Base-by-base conservation (phyloP, 2,888 invertebrate species). In the Thymelicus lineola region DNA sequence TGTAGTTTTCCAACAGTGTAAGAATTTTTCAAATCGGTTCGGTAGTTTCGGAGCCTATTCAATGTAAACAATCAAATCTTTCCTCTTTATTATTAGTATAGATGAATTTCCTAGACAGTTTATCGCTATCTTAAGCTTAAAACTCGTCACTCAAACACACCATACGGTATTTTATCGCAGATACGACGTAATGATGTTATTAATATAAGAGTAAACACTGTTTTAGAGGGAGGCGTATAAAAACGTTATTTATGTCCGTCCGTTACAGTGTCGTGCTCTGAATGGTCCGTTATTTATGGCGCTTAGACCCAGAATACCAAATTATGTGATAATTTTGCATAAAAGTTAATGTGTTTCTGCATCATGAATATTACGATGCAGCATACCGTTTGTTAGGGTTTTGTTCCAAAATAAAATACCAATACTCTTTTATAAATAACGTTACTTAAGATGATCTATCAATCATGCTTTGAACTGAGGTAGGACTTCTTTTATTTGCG, bases 241-340 rank as follows among this genome's bases (percentile, higher is more conserved):
- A 53, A 53, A 53, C 53, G 6, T 53, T 53, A 53, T 53, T 53
- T 53, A 53, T n/a, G 17, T 5, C 12, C 53, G 12, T 53, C 53
- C 53, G 20, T 10, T 20, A 53, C 53, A 53, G 3, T 17, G 53
- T 64, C 42, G 57, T 64, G 64, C 55, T 53, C 55, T 53, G 53
- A 61, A 67, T 67, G 35, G 55, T 17, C 55, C 45, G 9, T 45
- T 28, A 45, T 67, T 67, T 61, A 61, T 67, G 53, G 53, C 59
- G 66, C 60, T 60, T 66, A 66, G 66, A 42, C 42, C 61, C 45
- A 35, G 55, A 55, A 67, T 67, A 55, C 12, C 53, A 55, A 61
- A 67, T 67, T 67, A 61, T 45, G 67, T 45, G 61, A 55, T 67
- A 42, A 67, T 67, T 61, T 61, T 67, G 55, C 55, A 55, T 42